Evolutionary conservation across 2,113 vertebrate species (phyloP), one percentile per base, ranked within the genome.

Genomic region (Erpornis zantholeuca): DNA sequence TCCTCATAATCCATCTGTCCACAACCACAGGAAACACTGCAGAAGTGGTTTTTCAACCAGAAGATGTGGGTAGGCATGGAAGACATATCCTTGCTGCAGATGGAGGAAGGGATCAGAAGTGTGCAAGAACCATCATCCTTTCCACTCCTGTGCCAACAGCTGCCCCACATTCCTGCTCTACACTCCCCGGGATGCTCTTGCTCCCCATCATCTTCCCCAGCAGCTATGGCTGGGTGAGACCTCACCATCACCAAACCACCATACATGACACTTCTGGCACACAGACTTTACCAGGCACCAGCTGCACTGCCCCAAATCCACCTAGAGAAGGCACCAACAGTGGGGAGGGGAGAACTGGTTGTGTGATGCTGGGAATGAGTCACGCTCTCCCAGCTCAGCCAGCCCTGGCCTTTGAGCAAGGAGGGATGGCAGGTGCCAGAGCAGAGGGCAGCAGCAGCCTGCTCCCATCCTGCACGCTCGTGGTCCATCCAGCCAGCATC

Each of bases 401-500:
- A 79, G 40, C 31, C 44, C 28, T 9, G 1, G 38, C 13, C 49
- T 25, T 18, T 0, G 2, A 70, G 50, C 35, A 38, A 53, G 38
- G 35, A 56, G 33, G 40, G 44, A 60, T 42, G 61, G 47, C 52
- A 52, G 25, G 68, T 66, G 47, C 7, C 73, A 27, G 61, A 36
- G 45, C 33, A 78, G 59, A 35, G 49, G 35, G 56, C 16, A 49
- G 52, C 40, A 49, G 56, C 27, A 52, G 45, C 68, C 22, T 13
- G 3, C 18, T 80, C 54, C 60, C 80, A 45, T 4, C 66, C 56
- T 0, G 0, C 18, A 24, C 0, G 1, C 25, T 17, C 1, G 0
- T 15, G 66, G 21, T 40, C n/a, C 1, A 0, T 24, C 16, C 11
- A 56, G 29, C 17, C 33, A 42, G 54, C 35, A 27, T 25, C 5